These are phyloP conservation scores for Sebastes matsubarae DNA, from an alignment of 2,797 vertebrate genomes.

Conservation along the genomic window DNA sequence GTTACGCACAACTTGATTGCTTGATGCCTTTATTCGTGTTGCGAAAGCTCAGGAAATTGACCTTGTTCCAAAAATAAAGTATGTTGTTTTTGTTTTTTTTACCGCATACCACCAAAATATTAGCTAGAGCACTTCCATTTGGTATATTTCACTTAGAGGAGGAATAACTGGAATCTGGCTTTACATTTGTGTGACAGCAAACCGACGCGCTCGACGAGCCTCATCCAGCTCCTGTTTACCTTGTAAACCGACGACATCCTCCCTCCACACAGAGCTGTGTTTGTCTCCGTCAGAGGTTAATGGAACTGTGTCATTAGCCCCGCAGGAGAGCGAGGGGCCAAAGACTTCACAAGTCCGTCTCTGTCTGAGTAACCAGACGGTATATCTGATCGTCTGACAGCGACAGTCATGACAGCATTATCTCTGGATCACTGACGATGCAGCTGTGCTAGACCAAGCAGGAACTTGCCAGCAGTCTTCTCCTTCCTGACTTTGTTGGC, in stretches of 20 bases:
- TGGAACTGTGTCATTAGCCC: conserved; percentile 40
- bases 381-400: conserved; percentile 9
- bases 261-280: neutral
- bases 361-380: conserved; percentile 8
- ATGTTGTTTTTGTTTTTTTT: no score
- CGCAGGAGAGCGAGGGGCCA: conserved; percentile 18
- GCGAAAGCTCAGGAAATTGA: no score
- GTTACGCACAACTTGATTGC: no score
- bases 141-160: neutral
- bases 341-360: conserved; percentile 5
- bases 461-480: neutral
- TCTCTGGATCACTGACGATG: neutral
- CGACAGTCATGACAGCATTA: neutral
- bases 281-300: conserved; percentile 51
- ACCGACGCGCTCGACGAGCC: neutral
- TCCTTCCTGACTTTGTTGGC: neutral
- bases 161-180: neutral
- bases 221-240: conserved; percentile 24
- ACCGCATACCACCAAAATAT: neutral
- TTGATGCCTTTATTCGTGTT: no score
- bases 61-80: no score
- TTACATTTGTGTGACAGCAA: neutral
- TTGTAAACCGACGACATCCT: conserved; percentile 40
- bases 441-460: conserved; percentile 3
- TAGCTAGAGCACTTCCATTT: neutral